A percentile compares a stretch with the other conserved stretches of the same genome.
Conservation (phyloP, 2,888 invertebrate species). For the Alentia gelatinosa region DNA sequence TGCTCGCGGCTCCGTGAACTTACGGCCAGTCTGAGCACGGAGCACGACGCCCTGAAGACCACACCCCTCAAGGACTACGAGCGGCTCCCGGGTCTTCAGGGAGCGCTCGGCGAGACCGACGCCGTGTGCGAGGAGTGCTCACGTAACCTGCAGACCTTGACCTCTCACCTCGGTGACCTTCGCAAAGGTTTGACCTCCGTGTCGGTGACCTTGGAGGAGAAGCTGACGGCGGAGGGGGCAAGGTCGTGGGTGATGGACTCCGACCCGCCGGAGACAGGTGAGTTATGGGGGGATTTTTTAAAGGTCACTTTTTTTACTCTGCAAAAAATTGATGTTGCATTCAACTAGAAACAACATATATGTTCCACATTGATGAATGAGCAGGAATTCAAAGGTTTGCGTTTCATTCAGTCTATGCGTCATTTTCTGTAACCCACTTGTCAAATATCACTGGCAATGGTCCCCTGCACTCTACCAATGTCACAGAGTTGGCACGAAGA, state of each 20-base stretch:
- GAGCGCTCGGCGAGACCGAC: not conserved
- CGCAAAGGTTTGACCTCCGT: slow-evolving; percentile 23
- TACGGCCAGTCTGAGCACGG: not conserved
- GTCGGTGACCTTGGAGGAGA: slow-evolving; percentile 20
- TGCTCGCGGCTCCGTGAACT: not conserved
- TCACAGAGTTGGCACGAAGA: too few species aligned
- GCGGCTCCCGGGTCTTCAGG: not conserved
- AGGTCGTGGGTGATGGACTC: not conserved
- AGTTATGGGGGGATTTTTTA: too few species aligned
- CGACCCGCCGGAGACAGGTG: not conserved
- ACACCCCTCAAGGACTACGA: not conserved
- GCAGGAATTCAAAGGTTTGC: too few species aligned
- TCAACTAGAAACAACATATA: too few species aligned
- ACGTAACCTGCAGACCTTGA: not conserved
- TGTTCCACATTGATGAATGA: too few species aligned
- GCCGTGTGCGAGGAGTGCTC: not conserved
- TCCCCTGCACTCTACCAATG: too few species aligned
- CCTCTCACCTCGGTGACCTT: slow-evolving; percentile 20
- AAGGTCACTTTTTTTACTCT: too few species aligned
- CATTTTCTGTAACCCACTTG: too few species aligned
- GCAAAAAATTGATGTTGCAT: too few species aligned
- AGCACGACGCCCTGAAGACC: not conserved
- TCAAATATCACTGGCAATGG: too few species aligned
- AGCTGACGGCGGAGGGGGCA: slow-evolving; percentile 7
- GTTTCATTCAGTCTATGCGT: too few species aligned